phyloP scores from a whole-genome alignment of 2,888 invertebrate species.

The Camponotus fellah region DNA sequence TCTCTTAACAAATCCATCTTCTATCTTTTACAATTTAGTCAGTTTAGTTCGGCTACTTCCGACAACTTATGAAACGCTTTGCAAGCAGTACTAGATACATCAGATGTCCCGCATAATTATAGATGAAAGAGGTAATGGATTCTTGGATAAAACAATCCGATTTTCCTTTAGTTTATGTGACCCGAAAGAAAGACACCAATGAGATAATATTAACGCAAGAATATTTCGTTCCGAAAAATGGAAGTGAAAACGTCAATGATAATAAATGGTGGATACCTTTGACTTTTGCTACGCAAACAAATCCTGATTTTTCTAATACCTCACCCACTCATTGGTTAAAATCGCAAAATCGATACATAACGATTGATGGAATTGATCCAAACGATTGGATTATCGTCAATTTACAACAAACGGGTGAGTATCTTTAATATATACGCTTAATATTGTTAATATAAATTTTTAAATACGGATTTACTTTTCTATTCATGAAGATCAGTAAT shows the following conservation, averaged over 20 bases:
- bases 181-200: conserved; percentile 86
- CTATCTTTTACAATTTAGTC: conserved; percentile 52
- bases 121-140: conserved; percentile 82
- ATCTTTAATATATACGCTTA: background rate
- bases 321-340: conserved; percentile 60
- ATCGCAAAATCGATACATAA: conserved; percentile 53
- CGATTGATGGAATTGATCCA: conserved; percentile 47
- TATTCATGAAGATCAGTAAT: background rate
- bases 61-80: conserved; percentile 86
- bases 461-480: no score
- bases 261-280: conserved; percentile 79
- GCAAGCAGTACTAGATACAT: conserved; percentile 57
- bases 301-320: conserved; percentile 64
- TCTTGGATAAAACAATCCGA: conserved; percentile 89
- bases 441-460: no score
- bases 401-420: conserved; percentile 88
- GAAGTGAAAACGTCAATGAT: background rate
- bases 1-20: background rate
- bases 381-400: conserved; percentile 89
- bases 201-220: conserved; percentile 86
- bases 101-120: conserved; percentile 73
- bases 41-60: conserved; percentile 86
- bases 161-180: conserved; percentile 89
- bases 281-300: conserved; percentile 69
- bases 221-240: conserved; percentile 64